Evolutionary conservation across 2,888 invertebrate species (phyloP).

Genomic region (Lochmaea capreae): DNA sequence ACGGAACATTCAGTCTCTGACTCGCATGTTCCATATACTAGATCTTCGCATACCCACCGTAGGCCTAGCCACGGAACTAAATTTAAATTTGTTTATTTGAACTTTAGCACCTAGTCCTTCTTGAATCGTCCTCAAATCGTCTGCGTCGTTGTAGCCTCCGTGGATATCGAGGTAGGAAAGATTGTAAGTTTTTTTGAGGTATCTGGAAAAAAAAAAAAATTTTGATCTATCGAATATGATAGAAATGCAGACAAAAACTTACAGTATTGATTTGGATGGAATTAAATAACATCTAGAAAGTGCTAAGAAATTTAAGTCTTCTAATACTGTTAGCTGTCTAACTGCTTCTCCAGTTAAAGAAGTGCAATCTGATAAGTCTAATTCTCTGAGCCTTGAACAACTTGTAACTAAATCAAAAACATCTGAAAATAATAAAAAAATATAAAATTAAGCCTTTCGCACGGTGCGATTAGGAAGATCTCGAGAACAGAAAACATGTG

Average conservation of each 20-base stretch:
- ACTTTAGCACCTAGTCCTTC: constrained; percentile 70
- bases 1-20: constrained; percentile 75
- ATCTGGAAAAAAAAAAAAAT: constrained; percentile 44
- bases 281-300: constrained; percentile 86
- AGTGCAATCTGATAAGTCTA: constrained; percentile 91
- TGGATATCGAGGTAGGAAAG: constrained; percentile 85
- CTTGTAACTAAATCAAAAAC: constrained; percentile 72
- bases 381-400: constrained; percentile 80
- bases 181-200: constrained; percentile 71
- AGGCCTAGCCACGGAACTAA: constrained; percentile 89
- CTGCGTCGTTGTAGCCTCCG: constrained; percentile 79
- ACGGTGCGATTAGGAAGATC: too few species aligned
- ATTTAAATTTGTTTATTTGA: constrained; percentile 79
- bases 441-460: background rate
- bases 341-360: constrained; percentile 74
- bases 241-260: constrained; percentile 60
- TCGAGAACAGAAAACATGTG: too few species aligned
- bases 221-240: too few species aligned
- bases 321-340: constrained; percentile 69
- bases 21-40: constrained; percentile 90
- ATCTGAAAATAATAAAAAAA: constrained; percentile 69
- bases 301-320: constrained; percentile 80
- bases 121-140: constrained; percentile 68
- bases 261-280: constrained; percentile 77
- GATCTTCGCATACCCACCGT: constrained; percentile 89